Evolutionary conservation across 2,888 invertebrate species (phyloP).

Genomic region (Sialis lutaria): DNA sequence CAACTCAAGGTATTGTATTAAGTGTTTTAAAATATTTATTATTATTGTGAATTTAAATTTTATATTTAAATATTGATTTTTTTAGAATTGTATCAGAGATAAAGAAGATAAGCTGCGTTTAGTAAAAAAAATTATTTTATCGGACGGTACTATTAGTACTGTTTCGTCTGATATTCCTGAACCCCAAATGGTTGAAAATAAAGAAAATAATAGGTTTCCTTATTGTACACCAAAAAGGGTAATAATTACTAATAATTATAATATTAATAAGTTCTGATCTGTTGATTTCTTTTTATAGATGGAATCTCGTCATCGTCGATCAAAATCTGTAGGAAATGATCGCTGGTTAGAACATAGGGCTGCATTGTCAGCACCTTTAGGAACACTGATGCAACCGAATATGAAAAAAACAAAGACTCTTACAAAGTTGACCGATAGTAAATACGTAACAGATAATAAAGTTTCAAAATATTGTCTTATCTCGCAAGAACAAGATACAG

Average conservation of each 20-base stretch:
- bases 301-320: conserved; percentile 59
- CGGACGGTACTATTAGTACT: conserved; percentile 28
- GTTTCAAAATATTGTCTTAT: conserved; percentile 76
- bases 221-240: neutral
- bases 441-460: conserved; percentile 49
- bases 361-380: conserved; percentile 57
- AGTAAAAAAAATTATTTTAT: conserved; percentile 32
- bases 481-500: conserved; percentile 80
- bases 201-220: neutral
- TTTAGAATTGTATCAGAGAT: conserved; percentile 32
- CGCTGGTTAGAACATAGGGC: conserved; percentile 84
- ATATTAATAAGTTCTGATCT: neutral
- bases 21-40: neutral
- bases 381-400: conserved; percentile 79
- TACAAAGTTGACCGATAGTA: conserved; percentile 61
- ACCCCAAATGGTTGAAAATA: neutral
- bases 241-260: neutral
- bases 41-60: neutral
- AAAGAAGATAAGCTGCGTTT: conserved; percentile 41
- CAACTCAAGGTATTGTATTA: conserved; percentile 27
- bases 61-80: neutral
- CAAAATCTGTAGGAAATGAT: conserved; percentile 56
- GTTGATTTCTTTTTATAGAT: conserved; percentile 17
- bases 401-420: conserved; percentile 71
- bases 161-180: conserved; percentile 12